Evolutionary conservation across 2,113 vertebrate genomes (phyloP), one percentile per base, ranked within the genome.

Genomic region (Lonchura striata): DNA sequence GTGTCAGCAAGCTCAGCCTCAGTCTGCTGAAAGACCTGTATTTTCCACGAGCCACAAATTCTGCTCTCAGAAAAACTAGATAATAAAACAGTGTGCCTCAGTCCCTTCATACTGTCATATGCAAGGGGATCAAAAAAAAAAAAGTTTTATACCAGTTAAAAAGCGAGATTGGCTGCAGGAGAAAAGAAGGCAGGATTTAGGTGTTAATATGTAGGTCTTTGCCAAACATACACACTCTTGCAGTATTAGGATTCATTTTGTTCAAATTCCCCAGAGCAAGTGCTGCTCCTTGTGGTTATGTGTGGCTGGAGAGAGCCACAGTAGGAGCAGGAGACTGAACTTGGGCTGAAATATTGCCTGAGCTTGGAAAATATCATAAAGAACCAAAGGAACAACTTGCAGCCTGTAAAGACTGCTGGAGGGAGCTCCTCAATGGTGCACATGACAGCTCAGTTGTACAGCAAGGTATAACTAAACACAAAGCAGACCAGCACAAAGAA

Each of bases 1-100:
- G 27, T 52, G 69, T 57, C 9, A 0, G 61, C 86, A 93, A 88
- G 52, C 83, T 78, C 63, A 80, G 82, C 47, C 66, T 86, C 74
- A 46, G 60, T 66, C 59, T 61, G n/a, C 72, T 69, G 65, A 78
- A 82, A 88, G 82, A 80, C 35, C 41, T 66, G 0, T 69, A 41
- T 91, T 95, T 94, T 90, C 88, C 69, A 89, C 17, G 28, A 91
- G 61, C 56, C 52, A 59, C 54, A 66, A n/a, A 78, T 94, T 77
- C 90, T 82, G 50, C 61, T 79, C 46, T n/a, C 71, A 88, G 42
- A 91, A 81, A 92, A 94, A 42, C 4, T 7, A 71, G 70, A 77
- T 42, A 82, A 37, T 50, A 69, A 88, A 87, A 64, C 66, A 69
- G 19, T 72, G 78, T 86, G 59, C 56, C 54, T 89, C 52, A 5